These are phyloP conservation scores for Esox niger DNA, from an alignment of 2,113 vertebrate species.

Conservation along the genomic window DNA sequence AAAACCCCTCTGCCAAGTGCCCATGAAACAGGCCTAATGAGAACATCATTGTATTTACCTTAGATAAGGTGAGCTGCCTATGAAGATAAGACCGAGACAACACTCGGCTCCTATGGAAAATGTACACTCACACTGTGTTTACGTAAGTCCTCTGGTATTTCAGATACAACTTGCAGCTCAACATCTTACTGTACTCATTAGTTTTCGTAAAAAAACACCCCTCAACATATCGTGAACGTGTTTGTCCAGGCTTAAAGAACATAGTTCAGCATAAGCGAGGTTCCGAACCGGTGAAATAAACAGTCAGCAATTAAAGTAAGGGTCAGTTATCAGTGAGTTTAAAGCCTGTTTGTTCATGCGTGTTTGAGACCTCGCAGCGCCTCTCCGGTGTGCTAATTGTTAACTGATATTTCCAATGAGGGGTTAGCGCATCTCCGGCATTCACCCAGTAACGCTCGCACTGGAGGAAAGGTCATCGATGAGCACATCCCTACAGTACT, in stretches of 20 bases:
- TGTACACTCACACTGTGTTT: slow-evolving; percentile 46
- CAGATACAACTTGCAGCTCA: background rate
- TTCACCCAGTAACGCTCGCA: slow-evolving; percentile 37
- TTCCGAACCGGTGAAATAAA: slow-evolving; percentile 7
- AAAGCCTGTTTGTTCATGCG: slow-evolving; percentile 1
- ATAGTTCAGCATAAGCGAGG: background rate
- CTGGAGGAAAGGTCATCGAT: slow-evolving; percentile 43
- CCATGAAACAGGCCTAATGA: slow-evolving; percentile 81
- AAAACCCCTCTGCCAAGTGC: slow-evolving; percentile 79
- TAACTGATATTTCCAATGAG: slow-evolving; percentile 45
- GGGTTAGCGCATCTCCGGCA: slow-evolving; percentile 27
- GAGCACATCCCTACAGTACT: slow-evolving; percentile 23
- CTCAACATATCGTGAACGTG: no score
- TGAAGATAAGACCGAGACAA: slow-evolving; percentile 74
- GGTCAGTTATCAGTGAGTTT: slow-evolving; percentile 18
- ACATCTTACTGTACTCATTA: background rate
- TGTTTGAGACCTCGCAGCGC: slow-evolving; percentile 10
- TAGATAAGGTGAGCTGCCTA: slow-evolving; percentile 86
- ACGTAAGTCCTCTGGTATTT: slow-evolving; percentile 22
- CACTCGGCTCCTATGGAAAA: slow-evolving; percentile 78
- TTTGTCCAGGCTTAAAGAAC: no score
- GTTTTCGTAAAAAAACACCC: background rate
- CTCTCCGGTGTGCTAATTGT: slow-evolving; percentile 34
- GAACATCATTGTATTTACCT: slow-evolving; percentile 90
- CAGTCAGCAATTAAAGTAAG: slow-evolving; percentile 4